Base-by-base conservation (phyloP, 1,140 invertebrate species). In the Anagrus nilaparvatae region DNA sequence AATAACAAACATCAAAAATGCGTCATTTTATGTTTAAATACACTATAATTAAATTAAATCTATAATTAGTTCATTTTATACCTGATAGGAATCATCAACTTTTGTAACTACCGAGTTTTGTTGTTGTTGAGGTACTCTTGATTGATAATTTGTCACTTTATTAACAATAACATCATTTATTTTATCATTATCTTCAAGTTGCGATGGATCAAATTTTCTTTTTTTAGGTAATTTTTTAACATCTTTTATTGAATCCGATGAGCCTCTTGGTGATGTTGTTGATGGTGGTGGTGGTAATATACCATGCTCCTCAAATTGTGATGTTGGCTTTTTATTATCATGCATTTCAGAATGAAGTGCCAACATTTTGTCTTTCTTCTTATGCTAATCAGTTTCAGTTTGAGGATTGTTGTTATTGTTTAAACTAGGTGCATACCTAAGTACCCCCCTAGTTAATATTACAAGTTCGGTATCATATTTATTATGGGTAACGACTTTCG, bases 201-300 rank as follows among this genome's bases (percentile, higher is more conserved):
- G 84, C 17, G 83, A 79, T 44, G 81, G 84, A 71, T 87, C 80
- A 56, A 85, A 89, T 68, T 90, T 90, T 45, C 87, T 72, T 66
- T 91, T 91, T 65, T 90, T 91, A 44, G 87, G 87, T 65, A 90
- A 72, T 61, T 84, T 86, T 43, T 65, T 65, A 46, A 59, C 62
- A 47, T 57, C 64, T 49, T 64, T 60, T 18, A 55, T 63, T 14
- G 65, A 60, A 54, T 67, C 63, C 18, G 62, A 64, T 9, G 43
- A 54, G 52, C 63, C 60, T 49, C 63, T 58, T 46, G 60, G 60
- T 19, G 61, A 54, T 28, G 55, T 54, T 37, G 55, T 52, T 36
- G 55, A 52, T 24, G 61, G 57, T 17, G 35, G 28, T 24, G 23
- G 10, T 5, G 19, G 14, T 19, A n/a, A n/a, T 41, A 21, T 3